Evolutionary conservation across 64 coral and sea anemone genomes (phyloP), one percentile per base, ranked within the genome.

Genomic region (Pocillopora damicornis): DNA sequence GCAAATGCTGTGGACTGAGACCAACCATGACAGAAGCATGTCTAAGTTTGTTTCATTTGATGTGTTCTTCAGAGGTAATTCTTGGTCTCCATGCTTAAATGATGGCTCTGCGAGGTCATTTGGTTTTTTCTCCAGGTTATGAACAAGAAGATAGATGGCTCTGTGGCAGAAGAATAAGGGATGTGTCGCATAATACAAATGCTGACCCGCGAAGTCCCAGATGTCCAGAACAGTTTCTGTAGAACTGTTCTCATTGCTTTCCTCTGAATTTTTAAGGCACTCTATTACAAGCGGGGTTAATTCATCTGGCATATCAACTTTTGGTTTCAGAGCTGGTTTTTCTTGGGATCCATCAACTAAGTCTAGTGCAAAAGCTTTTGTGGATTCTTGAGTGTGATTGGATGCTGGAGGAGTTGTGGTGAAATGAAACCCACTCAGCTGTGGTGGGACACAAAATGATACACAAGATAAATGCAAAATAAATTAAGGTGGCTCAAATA

Each of bases 201-300:
- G 64, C 65, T 85, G 81, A 16, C 81, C 81, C 9, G 81, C 81
- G 22, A 85, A 85, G 81, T 85, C 81, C 81, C 81, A 85, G 65
- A 85, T 85, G 37, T 85, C 81, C 17, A 85, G 65, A 73, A 85
- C 65, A 25, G 63, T 89, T 66, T 89, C 75, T 30, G 15, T 12
- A 2, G n/a, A 61, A 77, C 1, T 34, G 9, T 60, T 65, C 0
- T 13, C 37, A 26, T 73, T 35, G 18, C 35, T 35, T 42, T 59
- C 13, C 59, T 74, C 22, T n/a, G 23, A 25, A 11, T 3, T 35
- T n/a, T 63, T 58, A 7, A 90, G 60, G 26, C 37, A 82, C 23
- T 90, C 59, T 18, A 67, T 62, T 20, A 90, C 77, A 61, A 73
- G 65, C 35, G 78, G 56, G 18, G 78, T 61, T 9, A 90, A 14